phyloP scores from a whole-genome alignment of 2,113 vertebrate species.

The Pluvianellus socialis region DNA sequence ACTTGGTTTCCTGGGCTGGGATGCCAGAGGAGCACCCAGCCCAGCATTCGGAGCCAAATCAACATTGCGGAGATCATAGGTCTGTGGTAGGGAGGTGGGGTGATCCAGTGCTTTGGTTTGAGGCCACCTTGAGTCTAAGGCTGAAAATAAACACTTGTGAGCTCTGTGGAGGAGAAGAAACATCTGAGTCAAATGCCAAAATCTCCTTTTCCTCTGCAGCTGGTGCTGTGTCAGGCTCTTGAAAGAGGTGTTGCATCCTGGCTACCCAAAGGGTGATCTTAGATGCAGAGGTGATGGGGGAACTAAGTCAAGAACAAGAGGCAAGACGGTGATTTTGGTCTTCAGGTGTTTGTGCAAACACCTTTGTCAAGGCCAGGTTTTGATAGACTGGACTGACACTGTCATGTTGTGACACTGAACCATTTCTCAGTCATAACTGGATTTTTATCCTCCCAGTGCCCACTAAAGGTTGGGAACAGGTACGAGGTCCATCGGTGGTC shows the following conservation, averaged over 20 bases:
- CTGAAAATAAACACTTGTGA: neutral
- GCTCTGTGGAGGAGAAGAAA: neutral
- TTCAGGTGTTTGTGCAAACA: neutral
- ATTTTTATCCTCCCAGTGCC: neutral
- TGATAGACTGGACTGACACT: rapidly evolving
- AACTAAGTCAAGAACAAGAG: neutral
- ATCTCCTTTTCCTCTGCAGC: neutral
- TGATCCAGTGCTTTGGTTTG: neutral
- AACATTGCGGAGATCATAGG: neutral
- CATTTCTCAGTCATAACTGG: rapidly evolving
- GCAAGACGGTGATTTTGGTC: neutral
- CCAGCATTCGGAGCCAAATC: neutral
- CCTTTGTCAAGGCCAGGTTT: neutral
- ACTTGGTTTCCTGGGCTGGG: neutral
- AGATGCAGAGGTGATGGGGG: neutral
- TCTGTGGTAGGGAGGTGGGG: neutral
- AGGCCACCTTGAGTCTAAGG: neutral
- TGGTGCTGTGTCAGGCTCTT: neutral
- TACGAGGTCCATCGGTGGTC: neutral
- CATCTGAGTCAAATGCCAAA: neutral
- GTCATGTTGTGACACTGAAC: neutral
- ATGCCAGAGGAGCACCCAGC: neutral
- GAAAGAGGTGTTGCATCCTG: neutral
- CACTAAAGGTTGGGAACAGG: rapidly evolving
- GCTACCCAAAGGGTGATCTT: too few species aligned